Conservation (phyloP, 2,888 invertebrate species). For the Diarsia dahlii region DNA sequence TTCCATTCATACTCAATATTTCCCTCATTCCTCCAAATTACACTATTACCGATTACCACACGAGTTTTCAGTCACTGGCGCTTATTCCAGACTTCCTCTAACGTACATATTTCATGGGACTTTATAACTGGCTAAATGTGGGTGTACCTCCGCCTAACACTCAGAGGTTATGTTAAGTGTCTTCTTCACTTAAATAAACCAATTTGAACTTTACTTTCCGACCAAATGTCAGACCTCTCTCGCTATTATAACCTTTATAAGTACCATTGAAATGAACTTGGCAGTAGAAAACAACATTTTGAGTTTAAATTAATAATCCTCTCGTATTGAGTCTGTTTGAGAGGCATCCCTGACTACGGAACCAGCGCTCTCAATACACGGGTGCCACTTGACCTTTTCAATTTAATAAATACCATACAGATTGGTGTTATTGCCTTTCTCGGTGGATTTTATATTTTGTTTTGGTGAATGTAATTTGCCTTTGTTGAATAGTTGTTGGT, state of each 20-base stretch:
- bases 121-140: neutral
- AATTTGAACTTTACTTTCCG: neutral
- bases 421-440: conserved; percentile 29
- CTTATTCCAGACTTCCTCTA: no score
- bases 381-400: conserved; percentile 41
- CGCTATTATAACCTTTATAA: conserved; percentile 12
- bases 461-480: neutral
- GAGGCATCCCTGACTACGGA: conserved; percentile 40
- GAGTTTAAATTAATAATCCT: conserved; percentile 26
- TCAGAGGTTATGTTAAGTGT: neutral
- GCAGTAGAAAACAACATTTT: conserved; percentile 23
- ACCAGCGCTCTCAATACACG: conserved; percentile 7
- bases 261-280: conserved; percentile 14
- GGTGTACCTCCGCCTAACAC: neutral
- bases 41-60: no score
- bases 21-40: no score
- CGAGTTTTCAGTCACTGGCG: no score
- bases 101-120: no score
- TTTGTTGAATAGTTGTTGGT: neutral
- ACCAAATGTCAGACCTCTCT: neutral
- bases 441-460: neutral
- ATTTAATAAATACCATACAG: conserved; percentile 22
- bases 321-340: conserved; percentile 6
- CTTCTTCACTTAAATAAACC: conserved; percentile 1
- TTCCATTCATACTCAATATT: no score